phyloP scores from a whole-genome alignment of 2,888 invertebrate species.

The Empis stercorea region DNA sequence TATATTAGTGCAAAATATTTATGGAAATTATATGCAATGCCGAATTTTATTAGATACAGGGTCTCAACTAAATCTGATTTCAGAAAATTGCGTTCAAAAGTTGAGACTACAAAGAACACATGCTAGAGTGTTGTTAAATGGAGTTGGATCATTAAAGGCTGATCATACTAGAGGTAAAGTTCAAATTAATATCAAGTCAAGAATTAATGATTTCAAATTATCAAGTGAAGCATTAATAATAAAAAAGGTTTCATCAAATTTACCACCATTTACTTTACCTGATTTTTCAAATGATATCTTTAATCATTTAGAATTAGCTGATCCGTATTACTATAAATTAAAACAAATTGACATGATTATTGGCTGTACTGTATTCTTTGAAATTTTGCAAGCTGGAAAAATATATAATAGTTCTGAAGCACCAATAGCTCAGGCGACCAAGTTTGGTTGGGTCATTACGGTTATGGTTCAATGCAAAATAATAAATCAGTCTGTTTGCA shows the following conservation, averaged over 20 bases:
- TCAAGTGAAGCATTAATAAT: slow-evolving; percentile 4
- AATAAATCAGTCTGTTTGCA: background rate
- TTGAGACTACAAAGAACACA: slow-evolving; percentile 1
- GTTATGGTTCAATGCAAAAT: background rate
- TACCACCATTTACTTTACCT: slow-evolving; percentile 1
- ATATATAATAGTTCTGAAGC: slow-evolving; percentile 1
- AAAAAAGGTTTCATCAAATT: background rate
- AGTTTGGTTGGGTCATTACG: slow-evolving; percentile 6
- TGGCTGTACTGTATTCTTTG: slow-evolving; percentile 7
- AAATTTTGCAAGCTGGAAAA: slow-evolving; percentile 1
- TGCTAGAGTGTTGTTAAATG: slow-evolving; percentile 1
- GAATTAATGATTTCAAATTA: background rate
- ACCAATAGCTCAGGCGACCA: slow-evolving; percentile 3
- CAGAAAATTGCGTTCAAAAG: slow-evolving; percentile 2
- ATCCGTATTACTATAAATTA: background rate
- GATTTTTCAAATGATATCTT: slow-evolving; percentile 1
- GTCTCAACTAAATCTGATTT: slow-evolving; percentile 5
- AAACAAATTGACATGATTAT: slow-evolving; percentile 4
- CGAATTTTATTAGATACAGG: slow-evolving; percentile 6
- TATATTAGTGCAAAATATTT: background rate
- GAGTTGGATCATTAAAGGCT: slow-evolving; percentile 1
- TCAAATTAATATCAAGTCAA: background rate
- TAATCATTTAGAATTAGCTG: slow-evolving; percentile 3
- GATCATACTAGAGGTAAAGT: slow-evolving; percentile 2
- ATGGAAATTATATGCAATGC: slow-evolving; percentile 1